Percentiles rank a stretch among this genome's conserved stretches.
These are phyloP conservation scores for Papilio aristodemus DNA, from an alignment of 1,140 invertebrate genomes.

Conservation along the genomic window DNA sequence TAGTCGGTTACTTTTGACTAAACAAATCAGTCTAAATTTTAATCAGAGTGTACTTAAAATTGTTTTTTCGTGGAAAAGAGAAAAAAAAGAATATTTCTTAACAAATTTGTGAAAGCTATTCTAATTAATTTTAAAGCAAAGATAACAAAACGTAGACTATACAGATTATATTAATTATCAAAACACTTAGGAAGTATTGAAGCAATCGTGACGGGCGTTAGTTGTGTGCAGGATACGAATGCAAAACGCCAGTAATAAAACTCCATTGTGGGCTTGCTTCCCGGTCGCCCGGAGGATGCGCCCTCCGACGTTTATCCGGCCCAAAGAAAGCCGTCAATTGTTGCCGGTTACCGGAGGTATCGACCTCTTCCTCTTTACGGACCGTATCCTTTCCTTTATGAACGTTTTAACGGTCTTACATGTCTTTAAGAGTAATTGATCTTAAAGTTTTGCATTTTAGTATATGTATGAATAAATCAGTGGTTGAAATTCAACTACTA, in stretches of 20 bases:
- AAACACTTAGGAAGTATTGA: background rate
- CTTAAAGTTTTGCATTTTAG: too few species aligned
- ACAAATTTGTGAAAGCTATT: too few species aligned
- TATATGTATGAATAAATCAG: too few species aligned
- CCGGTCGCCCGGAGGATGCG: background rate
- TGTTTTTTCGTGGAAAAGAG: too few species aligned
- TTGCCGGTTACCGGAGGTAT: constrained; percentile 28
- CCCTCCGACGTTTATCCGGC: constrained; percentile 27
- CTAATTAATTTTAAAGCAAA: too few species aligned
- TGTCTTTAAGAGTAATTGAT: too few species aligned
- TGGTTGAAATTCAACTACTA: too few species aligned
- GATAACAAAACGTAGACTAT: too few species aligned
- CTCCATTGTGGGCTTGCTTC: constrained; percentile 26
- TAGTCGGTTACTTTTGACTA: too few species aligned
- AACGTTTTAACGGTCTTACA: constrained; percentile 22
- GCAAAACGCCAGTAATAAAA: constrained; percentile 28
- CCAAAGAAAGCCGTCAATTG: constrained; percentile 30
- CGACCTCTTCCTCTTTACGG: constrained; percentile 27
- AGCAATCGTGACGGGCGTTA: background rate
- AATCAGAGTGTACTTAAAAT: too few species aligned
- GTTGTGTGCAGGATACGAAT: constrained; percentile 20
- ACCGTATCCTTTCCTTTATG: constrained; percentile 32
- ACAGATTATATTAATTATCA: constrained; percentile 4
- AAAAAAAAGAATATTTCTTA: too few species aligned
- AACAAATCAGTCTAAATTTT: too few species aligned